These are phyloP conservation scores for Temnopleurus reevesii DNA, from an alignment of 53 echinoderm and acorn worm species.

Conservation along the genomic window DNA sequence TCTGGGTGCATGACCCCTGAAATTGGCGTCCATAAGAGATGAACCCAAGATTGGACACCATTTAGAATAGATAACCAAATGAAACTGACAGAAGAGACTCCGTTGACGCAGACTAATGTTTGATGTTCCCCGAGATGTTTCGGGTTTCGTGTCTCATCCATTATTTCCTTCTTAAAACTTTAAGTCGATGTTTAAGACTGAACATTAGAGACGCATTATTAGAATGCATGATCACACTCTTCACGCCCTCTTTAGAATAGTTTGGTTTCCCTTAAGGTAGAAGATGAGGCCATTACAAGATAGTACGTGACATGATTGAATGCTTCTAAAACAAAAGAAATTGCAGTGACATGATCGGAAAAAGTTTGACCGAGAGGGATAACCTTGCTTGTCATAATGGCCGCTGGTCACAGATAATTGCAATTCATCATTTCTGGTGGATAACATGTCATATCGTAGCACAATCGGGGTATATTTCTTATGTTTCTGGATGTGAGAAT, in stretches of 20 bases:
- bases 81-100: not conserved
- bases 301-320: not conserved
- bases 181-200: not conserved
- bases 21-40: not conserved
- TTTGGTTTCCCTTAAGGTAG: not conserved
- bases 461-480: too few relatives aligned
- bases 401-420: too few relatives aligned
- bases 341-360: too few relatives aligned
- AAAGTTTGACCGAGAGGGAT: too few relatives aligned
- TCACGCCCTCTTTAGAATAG: too few relatives aligned
- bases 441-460: too few relatives aligned
- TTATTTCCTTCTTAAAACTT: constrained; percentile 24
- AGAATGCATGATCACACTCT: not conserved
- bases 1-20: not conserved
- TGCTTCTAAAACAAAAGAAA: too few relatives aligned
- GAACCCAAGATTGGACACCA: not conserved
- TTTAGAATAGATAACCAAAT: not conserved
- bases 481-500: too few relatives aligned
- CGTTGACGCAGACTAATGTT: not conserved
- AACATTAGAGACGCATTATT: not conserved
- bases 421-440: too few relatives aligned
- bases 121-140: not conserved
- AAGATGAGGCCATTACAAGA: not conserved
- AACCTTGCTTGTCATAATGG: too few relatives aligned
- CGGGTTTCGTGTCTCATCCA: not conserved